Percentiles rank a stretch among this genome's conserved stretches.
Evolutionary conservation across 2,113 vertebrate species (phyloP).

Genomic region (Heliornis fulica): DNA sequence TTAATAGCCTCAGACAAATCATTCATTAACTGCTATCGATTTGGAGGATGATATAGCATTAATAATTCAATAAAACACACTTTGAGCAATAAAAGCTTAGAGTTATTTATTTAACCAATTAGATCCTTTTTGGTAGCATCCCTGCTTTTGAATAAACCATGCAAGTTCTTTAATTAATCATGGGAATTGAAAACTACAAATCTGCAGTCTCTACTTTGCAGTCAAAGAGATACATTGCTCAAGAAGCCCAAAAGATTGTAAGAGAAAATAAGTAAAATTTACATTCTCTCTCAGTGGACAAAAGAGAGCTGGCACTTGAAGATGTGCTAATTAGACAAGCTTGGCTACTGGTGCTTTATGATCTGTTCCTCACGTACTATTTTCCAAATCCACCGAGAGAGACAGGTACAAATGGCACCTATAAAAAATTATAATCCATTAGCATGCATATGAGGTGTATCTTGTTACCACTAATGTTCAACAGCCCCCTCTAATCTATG

Average conservation of each 20-base stretch:
- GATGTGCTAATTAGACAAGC: conserved; percentile 25
- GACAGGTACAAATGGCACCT: conserved; percentile 21
- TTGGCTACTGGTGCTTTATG: neutral
- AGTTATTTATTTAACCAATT: conserved; percentile 76
- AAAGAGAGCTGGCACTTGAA: neutral
- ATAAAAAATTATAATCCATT: conserved; percentile 25
- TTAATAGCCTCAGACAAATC: conserved; percentile 52
- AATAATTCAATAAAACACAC: conserved; percentile 66
- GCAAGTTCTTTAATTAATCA: conserved; percentile 58
- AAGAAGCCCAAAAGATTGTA: neutral
- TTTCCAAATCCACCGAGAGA: neutral
- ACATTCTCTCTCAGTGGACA: neutral
- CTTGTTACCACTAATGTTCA: neutral
- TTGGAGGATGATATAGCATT: conserved; percentile 15
- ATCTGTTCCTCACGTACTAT: neutral
- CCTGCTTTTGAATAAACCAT: conserved; percentile 49
- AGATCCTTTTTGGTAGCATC: conserved; percentile 50
- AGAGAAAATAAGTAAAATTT: neutral
- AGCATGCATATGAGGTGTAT: neutral
- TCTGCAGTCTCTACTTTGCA: neutral
- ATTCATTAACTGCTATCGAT: conserved; percentile 59
- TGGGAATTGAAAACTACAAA: conserved; percentile 43
- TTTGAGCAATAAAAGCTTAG: conserved; percentile 39
- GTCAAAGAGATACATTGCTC: neutral
- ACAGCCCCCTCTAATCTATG: neutral